Percentiles rank a stretch among this genome's conserved stretches.
Conservation (phyloP, 2,797 vertebrate species). For the Rhodeus uyekii region DNA sequence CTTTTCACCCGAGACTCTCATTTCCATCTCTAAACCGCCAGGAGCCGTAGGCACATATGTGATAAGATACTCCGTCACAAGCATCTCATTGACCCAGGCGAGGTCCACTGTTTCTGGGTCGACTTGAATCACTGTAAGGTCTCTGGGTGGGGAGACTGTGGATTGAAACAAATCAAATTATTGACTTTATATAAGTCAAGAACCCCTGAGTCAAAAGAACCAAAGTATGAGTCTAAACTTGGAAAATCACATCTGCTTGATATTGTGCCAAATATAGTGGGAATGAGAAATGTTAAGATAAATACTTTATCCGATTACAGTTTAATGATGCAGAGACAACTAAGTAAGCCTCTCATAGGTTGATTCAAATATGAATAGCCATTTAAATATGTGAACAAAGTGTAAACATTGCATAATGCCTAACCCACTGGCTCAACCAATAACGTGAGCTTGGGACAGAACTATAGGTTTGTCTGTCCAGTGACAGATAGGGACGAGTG, state of each 20-base stretch:
- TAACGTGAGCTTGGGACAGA: background rate
- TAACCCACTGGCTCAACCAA: background rate
- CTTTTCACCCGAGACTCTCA: conserved; percentile 88
- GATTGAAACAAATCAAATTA: conserved; percentile 39
- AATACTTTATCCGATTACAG: background rate
- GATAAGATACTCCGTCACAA: conserved; percentile 88
- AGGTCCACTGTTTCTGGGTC: conserved; percentile 90
- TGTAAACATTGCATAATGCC: background rate
- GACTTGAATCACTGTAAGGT: conserved; percentile 87
- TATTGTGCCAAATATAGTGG: background rate
- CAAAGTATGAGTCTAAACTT: background rate
- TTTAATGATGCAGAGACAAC: background rate
- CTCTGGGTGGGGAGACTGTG: conserved; percentile 91
- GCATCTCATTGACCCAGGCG: conserved; percentile 92
- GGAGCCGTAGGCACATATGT: conserved; percentile 86
- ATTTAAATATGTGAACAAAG: background rate
- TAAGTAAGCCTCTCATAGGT: background rate
- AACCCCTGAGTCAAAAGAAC: background rate
- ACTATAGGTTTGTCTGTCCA: background rate
- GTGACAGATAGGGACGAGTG: background rate
- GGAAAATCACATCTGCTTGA: background rate
- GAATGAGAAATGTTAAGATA: background rate
- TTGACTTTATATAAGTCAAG: background rate
- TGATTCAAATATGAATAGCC: no score
- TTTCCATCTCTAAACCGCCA: conserved; percentile 89